Evolutionary conservation across 2,797 vertebrate species (phyloP), one percentile per base, ranked within the genome.

Genomic region (Cygnus olor): DNA sequence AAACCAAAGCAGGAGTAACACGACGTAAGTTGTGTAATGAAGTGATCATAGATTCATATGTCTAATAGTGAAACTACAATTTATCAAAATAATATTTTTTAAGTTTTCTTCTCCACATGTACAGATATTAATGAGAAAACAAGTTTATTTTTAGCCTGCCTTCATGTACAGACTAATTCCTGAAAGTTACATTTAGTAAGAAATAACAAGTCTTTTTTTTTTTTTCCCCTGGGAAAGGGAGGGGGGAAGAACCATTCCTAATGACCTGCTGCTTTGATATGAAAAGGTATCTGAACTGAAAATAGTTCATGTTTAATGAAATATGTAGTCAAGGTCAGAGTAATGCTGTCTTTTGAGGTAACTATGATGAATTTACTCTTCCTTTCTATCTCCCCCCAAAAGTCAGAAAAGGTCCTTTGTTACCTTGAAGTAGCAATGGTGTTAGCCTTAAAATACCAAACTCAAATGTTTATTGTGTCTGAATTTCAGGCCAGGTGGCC

Each of bases 291-390:
- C 76, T 77, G 38, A 97, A 95, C 81, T 58, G 36, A 95, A 92
- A 96, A 95, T 57, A 93, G 40, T 86, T 92, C 11, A 82, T 51
- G 70, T 30, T 63, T 96, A 92, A 92, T 88, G 34, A 97, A 97
- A 90, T 61, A 57, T 54, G 47, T 44, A 89, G 63, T 91, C 80
- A 95, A 97, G 82, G 84, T 91, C 84, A 96, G 11, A 88, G 38
- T 66, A 90, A 93, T 80, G 32, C 16, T 93, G 72, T 61, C 44
- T 86, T 93, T 65, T 80, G 66, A 77, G 40, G 57, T 81, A 89
- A 61, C 45, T 61, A 42, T 85, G 80, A 91, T 38, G 44, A 89
- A 91, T 86, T 86, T 65, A 53, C 14, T 60, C 8, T 30, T 80
- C 24, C 69, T 60, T 72, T 76, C 28, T 19, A 17, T 83, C 32